phyloP scores from a whole-genome alignment of 2,797 vertebrate species.

The Fratercula arctica region DNA sequence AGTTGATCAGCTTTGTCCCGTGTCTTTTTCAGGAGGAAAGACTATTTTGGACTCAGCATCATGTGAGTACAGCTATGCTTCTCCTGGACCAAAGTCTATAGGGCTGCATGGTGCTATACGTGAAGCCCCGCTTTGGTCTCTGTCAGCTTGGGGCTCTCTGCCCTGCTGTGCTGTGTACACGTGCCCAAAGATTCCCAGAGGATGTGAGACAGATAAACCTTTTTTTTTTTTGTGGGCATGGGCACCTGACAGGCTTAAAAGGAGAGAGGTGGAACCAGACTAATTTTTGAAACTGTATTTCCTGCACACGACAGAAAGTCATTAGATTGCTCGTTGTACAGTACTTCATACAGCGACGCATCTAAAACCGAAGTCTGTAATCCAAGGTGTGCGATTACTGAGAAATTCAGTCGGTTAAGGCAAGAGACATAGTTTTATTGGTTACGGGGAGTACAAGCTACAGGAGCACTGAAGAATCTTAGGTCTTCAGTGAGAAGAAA shows the following conservation, averaged over 20 bases:
- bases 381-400: not conserved
- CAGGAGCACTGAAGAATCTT: not conserved
- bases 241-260: not conserved
- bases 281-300: not conserved
- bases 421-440: not conserved
- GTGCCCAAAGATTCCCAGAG: not conserved
- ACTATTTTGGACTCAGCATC: not conserved
- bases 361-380: not conserved
- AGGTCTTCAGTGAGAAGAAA: not conserved
- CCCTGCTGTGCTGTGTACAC: not conserved
- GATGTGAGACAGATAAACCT: not conserved
- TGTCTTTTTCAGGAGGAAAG: not conserved
- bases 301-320: not conserved
- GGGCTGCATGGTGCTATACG: not conserved
- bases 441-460: not conserved
- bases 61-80: not conserved
- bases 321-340: not conserved
- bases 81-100: not conserved
- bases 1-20: not conserved
- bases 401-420: not conserved
- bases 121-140: not conserved
- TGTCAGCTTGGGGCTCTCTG: not conserved
- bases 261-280: not conserved
- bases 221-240: not conserved
- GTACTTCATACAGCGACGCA: not conserved